Evolutionary conservation across 2,113 vertebrate species (phyloP), one percentile per base, ranked within the genome.

Genomic region (Aramus guarauna): DNA sequence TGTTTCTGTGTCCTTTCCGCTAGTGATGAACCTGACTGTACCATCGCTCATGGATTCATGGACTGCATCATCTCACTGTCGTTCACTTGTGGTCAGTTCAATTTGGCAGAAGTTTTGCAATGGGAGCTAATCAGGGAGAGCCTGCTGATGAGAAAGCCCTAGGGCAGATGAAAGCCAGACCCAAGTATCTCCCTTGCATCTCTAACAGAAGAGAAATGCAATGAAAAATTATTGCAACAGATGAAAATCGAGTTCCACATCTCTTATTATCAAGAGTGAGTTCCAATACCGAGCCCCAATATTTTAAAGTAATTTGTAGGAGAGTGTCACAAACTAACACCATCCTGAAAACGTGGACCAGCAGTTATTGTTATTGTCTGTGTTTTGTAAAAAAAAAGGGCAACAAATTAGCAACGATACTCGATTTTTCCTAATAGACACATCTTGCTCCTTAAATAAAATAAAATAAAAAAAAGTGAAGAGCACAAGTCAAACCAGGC

Each of bases 21-120:
- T 29, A 11, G 5, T 14, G 39, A 52, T 23, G 27, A 60, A 47
- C 11, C 12, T 43, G 58, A 48, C 11, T 27, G 55, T 60, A 37
- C 16, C 59, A 21, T 30, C 3, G 0, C 27, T 62, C 52, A 41
- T 11, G 14, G 45, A 15, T 26, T 71, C 62, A 29, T 2, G 39
- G 36, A 7, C 29, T 1, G 1, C 55, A 53, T 15, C 3, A 1
- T 14, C 45, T 85, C 3, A 0, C 27, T 63, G 41, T 55, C 9
- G 0, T 39, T 88, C 2, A 2, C 27, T 32, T 55, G 36, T 1
- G 0, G 9, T 37, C 55, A 12, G 24, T 60, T 69, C 67, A 34
- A 1, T 60, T 60, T 23, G 15, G 34, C 41, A 71, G 59, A 83
- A 32, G 41, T 58, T 86, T 86, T 84, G 50, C 41, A 41, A 6